Base-by-base conservation (phyloP, 2,113 vertebrate genomes). In the Gymnocephalus cernua region DNA sequence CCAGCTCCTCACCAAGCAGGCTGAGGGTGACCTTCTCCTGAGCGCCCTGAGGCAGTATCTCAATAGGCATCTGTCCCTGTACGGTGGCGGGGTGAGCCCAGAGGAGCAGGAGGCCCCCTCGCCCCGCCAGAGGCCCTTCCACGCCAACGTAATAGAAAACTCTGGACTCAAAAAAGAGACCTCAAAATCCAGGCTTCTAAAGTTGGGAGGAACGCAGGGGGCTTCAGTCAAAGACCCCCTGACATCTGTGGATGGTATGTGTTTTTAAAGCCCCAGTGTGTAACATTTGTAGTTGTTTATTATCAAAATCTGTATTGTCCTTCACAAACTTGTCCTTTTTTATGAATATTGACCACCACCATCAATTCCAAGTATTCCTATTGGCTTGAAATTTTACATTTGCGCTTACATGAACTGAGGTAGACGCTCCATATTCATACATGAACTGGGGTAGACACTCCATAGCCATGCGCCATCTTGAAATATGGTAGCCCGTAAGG, bases 171-270 rank as follows among this genome's bases (percentile, higher is more conserved):
- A 21, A 13, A 85, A 79, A 59, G 93, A 93, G 11, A 82, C 88
- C 3, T 9, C 53, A 6, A 51, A 87, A 35, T 89, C 86, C 19
- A 66, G 82, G 2, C 80, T 84, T 45, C 74, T 91, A 21, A 86
- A 81, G 45, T 89, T 80, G 54, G 93, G 80, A 71, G 75, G 85
- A 4, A 51, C 86, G 61, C 88, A 75, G 15, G 85, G 38, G 32
- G 51, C 73, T 70, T 65, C 91, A 11, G 74, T 56, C 21, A 94
- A 88, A 76, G 92, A 95, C 0, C 91, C 94, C 3, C 92, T 95
- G 0, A 95, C 90, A 3, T 32, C 84, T 12, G 87, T 95, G 23
- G 96, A 97, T n/a, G 98, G 98, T 99, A 94, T 89, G 88, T 86
- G 59, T 45, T n/a, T n/a, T n/a, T n/a, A n/a, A n/a, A n/a, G n/a